A percentile compares a stretch with the other conserved stretches of the same genome.
These are phyloP conservation scores for Zaprionus lineosus DNA, from an alignment of 2,888 invertebrate species.

Conservation along the genomic window DNA sequence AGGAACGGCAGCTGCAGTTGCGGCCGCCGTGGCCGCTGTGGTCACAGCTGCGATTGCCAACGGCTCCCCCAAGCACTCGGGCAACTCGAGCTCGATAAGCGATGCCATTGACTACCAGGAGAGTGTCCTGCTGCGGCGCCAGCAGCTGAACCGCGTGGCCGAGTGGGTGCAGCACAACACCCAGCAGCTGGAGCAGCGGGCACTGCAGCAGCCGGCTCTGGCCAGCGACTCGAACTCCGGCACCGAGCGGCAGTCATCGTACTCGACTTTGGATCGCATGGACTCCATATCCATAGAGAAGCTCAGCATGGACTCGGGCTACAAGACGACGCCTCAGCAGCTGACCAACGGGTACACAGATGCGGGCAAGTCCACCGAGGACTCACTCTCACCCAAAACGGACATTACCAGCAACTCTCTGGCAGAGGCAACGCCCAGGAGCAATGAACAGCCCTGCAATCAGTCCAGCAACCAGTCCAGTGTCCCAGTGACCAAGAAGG, in stretches of 20 bases:
- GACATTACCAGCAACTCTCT: conserved; percentile 68
- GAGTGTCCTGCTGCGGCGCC: conserved; percentile 85
- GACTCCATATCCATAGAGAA: conserved; percentile 81
- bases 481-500: conserved; percentile 38
- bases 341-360: conserved; percentile 70
- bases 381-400: conserved; percentile 77
- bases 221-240: conserved; percentile 67
- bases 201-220: conserved; percentile 54
- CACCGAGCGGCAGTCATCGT: conserved; percentile 74
- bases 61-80: conserved; percentile 76
- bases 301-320: conserved; percentile 81
- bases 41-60: conserved; percentile 25
- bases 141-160: conserved; percentile 88
- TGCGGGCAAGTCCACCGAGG: conserved; percentile 75
- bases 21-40: not conserved
- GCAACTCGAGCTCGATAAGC: conserved; percentile 80
- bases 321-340: conserved; percentile 80
- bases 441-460: too few species aligned
- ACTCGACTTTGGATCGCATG: conserved; percentile 78
- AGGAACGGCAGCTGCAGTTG: not conserved
- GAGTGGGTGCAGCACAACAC: conserved; percentile 90
- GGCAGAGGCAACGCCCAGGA: conserved; percentile 31
- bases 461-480: not conserved
- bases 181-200: conserved; percentile 83
- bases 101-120: conserved; percentile 82